These are phyloP conservation scores for Sebastes diaconus DNA, from an alignment of 2,797 vertebrate species.

Conservation along the genomic window DNA sequence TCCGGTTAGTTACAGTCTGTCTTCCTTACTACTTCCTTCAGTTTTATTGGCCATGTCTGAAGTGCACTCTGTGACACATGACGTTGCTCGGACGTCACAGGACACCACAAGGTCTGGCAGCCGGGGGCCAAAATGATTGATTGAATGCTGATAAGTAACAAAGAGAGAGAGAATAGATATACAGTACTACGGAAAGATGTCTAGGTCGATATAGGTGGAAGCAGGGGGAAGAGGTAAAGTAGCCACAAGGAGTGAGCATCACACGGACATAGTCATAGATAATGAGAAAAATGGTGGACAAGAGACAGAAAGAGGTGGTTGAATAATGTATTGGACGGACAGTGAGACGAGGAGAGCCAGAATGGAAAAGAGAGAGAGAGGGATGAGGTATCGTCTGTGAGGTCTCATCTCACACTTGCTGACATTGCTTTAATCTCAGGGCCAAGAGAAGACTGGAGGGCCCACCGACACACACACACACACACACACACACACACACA, in stretches of 20 bases:
- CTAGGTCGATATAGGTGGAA: constrained; percentile 33
- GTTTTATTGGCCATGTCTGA: constrained; percentile 4
- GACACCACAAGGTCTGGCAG: constrained; percentile 31
- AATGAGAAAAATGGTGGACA: constrained; percentile 62
- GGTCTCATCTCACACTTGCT: constrained; percentile 80
- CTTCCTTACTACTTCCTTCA: neutral
- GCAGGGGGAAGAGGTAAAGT: neutral
- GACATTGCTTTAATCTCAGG: constrained; percentile 76
- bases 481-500: constrained; percentile 17
- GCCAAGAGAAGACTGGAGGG: constrained; percentile 68
- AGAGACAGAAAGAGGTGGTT: constrained; percentile 66
- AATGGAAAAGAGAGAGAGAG: constrained; percentile 62
- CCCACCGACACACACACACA: constrained; percentile 15
- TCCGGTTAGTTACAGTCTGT: neutral
- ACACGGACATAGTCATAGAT: constrained; percentile 57
- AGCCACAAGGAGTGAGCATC: constrained; percentile 40
- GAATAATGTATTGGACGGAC: constrained; percentile 72
- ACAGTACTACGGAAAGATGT: constrained; percentile 29
- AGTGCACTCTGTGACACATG: constrained; percentile 1
- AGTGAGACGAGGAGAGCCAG: constrained; percentile 57
- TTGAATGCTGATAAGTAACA: constrained; percentile 3
- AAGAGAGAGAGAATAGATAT: constrained; percentile 1
- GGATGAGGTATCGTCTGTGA: constrained; percentile 73
- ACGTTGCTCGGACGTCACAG: constrained; percentile 23
- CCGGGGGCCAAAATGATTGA: constrained; percentile 41